Percentiles rank a stretch among this genome's conserved stretches.
Conservation (phyloP, 2,888 invertebrate species). For the Polyommatus icarus region DNA sequence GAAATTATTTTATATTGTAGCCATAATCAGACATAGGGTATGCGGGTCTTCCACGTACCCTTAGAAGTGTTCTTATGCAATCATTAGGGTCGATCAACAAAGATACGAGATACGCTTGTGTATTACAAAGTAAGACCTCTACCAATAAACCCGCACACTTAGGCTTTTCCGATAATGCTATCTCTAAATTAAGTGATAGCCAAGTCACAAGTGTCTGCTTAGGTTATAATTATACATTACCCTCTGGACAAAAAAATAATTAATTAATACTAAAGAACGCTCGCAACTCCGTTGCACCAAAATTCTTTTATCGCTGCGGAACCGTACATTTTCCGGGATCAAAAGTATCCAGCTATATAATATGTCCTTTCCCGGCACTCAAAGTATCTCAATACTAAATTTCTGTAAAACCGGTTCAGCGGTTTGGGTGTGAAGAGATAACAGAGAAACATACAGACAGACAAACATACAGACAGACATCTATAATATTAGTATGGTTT, state of each 20-base stretch:
- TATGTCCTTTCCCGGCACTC: too few relatives aligned
- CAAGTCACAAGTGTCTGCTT: not conserved
- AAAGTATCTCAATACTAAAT: too few relatives aligned
- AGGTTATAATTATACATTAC: not conserved
- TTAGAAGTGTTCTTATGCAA: not conserved
- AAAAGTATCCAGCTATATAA: too few relatives aligned
- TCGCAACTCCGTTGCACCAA: too few relatives aligned
- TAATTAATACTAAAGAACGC: too few relatives aligned
- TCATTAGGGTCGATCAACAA: conserved; percentile 17
- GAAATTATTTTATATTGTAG: not conserved
- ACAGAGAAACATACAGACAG: too few relatives aligned
- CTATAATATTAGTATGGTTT: too few relatives aligned
- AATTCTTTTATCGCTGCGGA: too few relatives aligned
- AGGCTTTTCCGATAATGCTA: not conserved
- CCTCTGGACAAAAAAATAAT: not conserved
- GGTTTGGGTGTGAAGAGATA: too few relatives aligned
- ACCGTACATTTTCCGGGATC: too few relatives aligned
- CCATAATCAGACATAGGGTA: not conserved
- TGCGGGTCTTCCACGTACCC: conserved; percentile 3
- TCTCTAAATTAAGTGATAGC: not conserved
- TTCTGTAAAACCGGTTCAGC: too few relatives aligned
- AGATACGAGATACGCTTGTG: conserved; percentile 2
- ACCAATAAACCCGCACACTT: not conserved
- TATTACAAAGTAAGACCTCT: not conserved
- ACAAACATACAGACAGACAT: too few relatives aligned